Base-by-base conservation (phyloP, 2,797 vertebrate genomes). In the Onychomys arenicola region DNA sequence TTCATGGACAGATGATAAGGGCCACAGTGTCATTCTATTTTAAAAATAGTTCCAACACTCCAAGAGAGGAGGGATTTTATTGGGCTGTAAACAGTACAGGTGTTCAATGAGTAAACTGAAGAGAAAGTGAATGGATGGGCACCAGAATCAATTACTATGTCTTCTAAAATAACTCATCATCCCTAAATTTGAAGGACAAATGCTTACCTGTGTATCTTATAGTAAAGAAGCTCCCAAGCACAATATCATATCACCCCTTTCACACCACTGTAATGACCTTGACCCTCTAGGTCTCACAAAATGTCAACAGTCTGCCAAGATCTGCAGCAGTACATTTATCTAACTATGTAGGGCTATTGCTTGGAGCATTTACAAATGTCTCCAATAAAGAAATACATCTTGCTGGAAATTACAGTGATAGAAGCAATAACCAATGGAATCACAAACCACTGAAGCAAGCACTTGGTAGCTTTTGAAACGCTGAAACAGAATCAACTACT, bases 131-230 rank as follows among this genome's bases (percentile, higher is more conserved):
- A 95, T 69, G 32, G 93, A 87, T 43, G 32, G 21, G 7, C 16
- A 90, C 55, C 80, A 91, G 67, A 86, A 91, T 85, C 76, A 37
- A 78, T 67, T 27, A 19, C 6, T 46, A 6, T 75, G 29, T 90
- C 90, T 88, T 92, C 89, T 89, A 88, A 90, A 96, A 88, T 67
- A 40, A 92, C 1, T 19, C 69, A 29, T 65, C 55, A 84, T 93
- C 90, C 71, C 57, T 90, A 95, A 90, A 78, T n/a, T 55, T 92
- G 57, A 92, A 91, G 23, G n/a, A 6, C 57, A 43, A 83, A 19
- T 27, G 55, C 73, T n/a, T 71, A 37, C 13, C 84, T 65, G 87
- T 85, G 11, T 37, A 32, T 37, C 84, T 40, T 93, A 21, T 3
- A 87, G 3, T 34, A 6, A 82, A 89, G 55, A 16, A 73, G 8